A percentile compares a stretch with the other conserved stretches of the same genome.
Evolutionary conservation across 2,797 vertebrate genomes (phyloP).

Genomic region (Falco biarmicus): DNA sequence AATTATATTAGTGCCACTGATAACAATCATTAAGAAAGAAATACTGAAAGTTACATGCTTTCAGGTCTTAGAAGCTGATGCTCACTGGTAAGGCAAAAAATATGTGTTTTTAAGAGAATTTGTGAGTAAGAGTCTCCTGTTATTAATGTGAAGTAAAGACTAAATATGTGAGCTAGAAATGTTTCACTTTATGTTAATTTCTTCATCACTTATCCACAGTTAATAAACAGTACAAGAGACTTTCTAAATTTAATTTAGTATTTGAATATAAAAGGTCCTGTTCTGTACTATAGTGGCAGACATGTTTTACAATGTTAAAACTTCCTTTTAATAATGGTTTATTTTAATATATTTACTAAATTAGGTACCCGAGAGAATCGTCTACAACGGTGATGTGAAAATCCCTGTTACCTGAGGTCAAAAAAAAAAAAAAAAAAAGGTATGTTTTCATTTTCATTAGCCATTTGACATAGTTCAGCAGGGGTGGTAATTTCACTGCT

Average conservation of each 20-base stretch:
- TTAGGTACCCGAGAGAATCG: constrained; percentile 85
- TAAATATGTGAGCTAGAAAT: not conserved
- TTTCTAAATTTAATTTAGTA: not conserved
- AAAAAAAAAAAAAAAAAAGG: constrained; percentile 66
- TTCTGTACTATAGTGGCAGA: constrained; percentile 29
- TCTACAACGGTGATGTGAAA: constrained; percentile 86
- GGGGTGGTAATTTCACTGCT: not conserved
- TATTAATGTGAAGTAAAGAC: constrained; percentile 56
- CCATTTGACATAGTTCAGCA: constrained; percentile 21
- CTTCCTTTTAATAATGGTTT: constrained; percentile 77
- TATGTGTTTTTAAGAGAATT: constrained; percentile 23
- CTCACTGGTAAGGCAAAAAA: constrained; percentile 58
- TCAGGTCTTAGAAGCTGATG: constrained; percentile 53
- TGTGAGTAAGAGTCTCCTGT: constrained; percentile 39
- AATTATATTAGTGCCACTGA: constrained; percentile 65
- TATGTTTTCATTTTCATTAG: constrained; percentile 73
- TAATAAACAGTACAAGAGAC: not conserved
- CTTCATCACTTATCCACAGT: not conserved
- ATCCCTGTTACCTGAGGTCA: constrained; percentile 76
- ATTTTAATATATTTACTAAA: constrained; percentile 83
- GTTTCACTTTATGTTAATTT: constrained; percentile 24
- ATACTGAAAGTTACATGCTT: not conserved
- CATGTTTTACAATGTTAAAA: constrained; percentile 22
- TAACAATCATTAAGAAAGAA: too few relatives aligned
- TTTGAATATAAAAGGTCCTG: not conserved